Evolutionary conservation across 2,888 invertebrate genomes (phyloP), one percentile per base, ranked within the genome.

Genomic region (Hypercompe scribonia): DNA sequence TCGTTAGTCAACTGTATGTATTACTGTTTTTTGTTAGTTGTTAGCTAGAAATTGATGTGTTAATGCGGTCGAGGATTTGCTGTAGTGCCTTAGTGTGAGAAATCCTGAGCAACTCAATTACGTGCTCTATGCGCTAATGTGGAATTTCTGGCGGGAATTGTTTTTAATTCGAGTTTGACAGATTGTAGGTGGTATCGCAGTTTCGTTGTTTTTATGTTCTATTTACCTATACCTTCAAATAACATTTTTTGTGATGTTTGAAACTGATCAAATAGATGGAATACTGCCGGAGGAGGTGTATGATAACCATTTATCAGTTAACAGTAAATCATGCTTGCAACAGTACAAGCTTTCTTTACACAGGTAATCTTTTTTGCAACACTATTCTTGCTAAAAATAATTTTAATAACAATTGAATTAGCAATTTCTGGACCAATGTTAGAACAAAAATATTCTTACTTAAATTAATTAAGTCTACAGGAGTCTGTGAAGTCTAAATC

Each of bases 311-410:
- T 72, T 89, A 46, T 77, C 81, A 66, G 76, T 84, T 28, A 77
- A 84, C 24, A 85, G 87, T 73, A 90, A 81, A 73, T 82, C 88
- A 21, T 79, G 81, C 34, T 67, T 91, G 36, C 87, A 89, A 68
- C 88, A 89, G 28, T 89, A 89, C 58, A 89, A 89, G 78, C 39
- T 84, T 68, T 90, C 90, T 28, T 67, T 89, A 7, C 69, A 82
- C 81, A 87, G 86, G 92, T 92, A 78, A 70, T 21, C 58, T 18
- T 36, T 46, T 68, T 50, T 11, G 3, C 31, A 33, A 31, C 31
- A 31, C 24, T 24, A 33, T 10, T 36, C 11, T n/a, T 24, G 5
- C 13, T 42, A 13, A 15, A 10, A 54, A 11, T 28, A 11, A 58
- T 28, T 28, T 58, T 28, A 4, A 15, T 13, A 58, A 11, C 4